Percentiles rank a stretch among this genome's conserved stretches.
phyloP scores from a whole-genome alignment of 53 echinoderm and acorn worm species.

The Paracentrotus lividus region DNA sequence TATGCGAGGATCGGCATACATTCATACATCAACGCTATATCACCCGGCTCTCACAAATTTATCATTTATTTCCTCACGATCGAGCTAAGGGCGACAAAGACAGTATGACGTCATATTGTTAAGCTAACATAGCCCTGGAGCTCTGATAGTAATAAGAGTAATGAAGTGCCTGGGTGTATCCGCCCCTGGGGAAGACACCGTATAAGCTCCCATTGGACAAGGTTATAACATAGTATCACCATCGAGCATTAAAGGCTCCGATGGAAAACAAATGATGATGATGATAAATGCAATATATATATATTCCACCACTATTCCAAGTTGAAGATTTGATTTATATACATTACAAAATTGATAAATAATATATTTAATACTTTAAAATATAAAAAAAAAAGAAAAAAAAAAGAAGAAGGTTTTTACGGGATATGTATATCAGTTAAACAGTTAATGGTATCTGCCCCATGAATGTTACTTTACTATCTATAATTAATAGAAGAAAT shows the following conservation, averaged over 20 bases:
- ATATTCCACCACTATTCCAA: too few relatives aligned
- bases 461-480: too few relatives aligned
- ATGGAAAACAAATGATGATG: neutral
- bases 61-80: neutral
- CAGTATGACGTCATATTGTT: neutral
- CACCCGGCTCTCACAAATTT: neutral
- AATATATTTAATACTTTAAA: neutral
- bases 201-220: neutral
- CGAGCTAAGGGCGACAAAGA: neutral
- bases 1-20: neutral
- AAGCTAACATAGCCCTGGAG: conserved; percentile 7
- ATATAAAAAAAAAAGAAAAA: neutral
- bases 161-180: neutral
- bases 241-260: neutral
- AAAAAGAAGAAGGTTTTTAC: too few relatives aligned
- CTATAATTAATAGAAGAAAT: too few relatives aligned
- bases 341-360: neutral
- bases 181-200: neutral
- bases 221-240: neutral
- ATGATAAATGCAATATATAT: too few relatives aligned
- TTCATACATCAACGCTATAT: neutral
- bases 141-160: neutral
- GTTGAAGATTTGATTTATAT: neutral
- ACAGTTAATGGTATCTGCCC: too few relatives aligned
- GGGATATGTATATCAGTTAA: too few relatives aligned